Evolutionary conservation across 2,888 invertebrate species (phyloP).

Genomic region (Rutpela maculata): DNA sequence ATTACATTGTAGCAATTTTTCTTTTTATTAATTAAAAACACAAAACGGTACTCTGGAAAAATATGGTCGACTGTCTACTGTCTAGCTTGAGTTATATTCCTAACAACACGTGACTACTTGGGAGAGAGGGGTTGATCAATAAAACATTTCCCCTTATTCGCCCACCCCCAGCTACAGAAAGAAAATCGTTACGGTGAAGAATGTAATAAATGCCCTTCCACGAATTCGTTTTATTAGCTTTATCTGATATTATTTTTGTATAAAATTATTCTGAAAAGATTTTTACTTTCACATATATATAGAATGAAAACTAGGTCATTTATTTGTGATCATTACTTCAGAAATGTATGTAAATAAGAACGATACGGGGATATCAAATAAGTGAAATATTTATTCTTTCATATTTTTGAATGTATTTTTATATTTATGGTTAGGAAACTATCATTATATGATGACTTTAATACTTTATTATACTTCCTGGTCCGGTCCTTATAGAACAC

Average conservation of each 20-base stretch:
- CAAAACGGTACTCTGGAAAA: slow-evolving; percentile 60
- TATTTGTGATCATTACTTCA: slow-evolving; percentile 4
- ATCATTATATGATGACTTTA: no score
- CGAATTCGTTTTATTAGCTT: slow-evolving; percentile 58
- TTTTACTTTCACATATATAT: slow-evolving; percentile 19
- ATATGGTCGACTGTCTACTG: slow-evolving; percentile 70
- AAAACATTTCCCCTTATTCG: slow-evolving; percentile 74
- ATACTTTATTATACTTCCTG: no score
- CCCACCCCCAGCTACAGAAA: slow-evolving; percentile 70
- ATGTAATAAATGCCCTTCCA: slow-evolving; percentile 69
- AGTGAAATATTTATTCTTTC: no score
- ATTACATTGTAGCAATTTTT: slow-evolving; percentile 57
- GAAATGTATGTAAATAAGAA: background rate
- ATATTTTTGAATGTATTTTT: no score
- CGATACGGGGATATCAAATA: no score
- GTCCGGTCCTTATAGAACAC: no score
- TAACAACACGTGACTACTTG: slow-evolving; percentile 72
- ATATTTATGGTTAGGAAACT: no score
- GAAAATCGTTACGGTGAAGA: slow-evolving; percentile 74
- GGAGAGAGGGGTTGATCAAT: slow-evolving; percentile 76
- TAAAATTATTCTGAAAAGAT: slow-evolving; percentile 22
- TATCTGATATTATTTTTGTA: slow-evolving; percentile 48
- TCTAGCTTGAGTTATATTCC: slow-evolving; percentile 73
- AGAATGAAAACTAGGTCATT: slow-evolving; percentile 20
- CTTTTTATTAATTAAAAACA: slow-evolving; percentile 66